Conservation (phyloP, 2,797 vertebrate genomes). For the Lepilemur septentrionalis region DNA sequence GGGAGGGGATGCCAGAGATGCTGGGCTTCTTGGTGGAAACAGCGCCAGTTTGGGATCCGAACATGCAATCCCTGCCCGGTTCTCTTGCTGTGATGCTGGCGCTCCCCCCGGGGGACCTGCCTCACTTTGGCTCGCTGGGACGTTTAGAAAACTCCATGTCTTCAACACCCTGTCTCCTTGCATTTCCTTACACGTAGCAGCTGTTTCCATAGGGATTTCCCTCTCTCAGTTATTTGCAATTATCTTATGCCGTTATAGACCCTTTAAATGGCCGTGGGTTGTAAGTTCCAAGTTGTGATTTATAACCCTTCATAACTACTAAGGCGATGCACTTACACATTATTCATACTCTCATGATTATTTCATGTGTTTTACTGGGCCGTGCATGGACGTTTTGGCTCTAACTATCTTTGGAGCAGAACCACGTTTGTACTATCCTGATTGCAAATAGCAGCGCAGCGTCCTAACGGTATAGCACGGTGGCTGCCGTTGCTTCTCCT, state of each 20-base stretch:
- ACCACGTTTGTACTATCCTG: fast-evolving
- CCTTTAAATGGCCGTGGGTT: neutral
- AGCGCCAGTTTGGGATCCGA: neutral
- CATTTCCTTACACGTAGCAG: neutral
- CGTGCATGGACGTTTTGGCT: neutral
- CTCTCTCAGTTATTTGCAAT: neutral
- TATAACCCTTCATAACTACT: neutral
- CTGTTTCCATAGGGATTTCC: neutral
- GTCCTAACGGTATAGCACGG: fast-evolving
- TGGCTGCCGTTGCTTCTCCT: fast-evolving
- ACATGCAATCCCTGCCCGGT: neutral
- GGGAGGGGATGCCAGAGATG: neutral
- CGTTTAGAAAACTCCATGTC: fast-evolving
- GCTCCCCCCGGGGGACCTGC: fast-evolving
- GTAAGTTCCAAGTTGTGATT: neutral
- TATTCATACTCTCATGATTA: neutral
- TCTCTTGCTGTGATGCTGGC: neutral
- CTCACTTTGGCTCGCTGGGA: neutral
- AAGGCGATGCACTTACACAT: neutral
- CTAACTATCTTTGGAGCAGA: neutral
- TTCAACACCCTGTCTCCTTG: neutral
- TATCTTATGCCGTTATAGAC: neutral
- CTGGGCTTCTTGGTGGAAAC: neutral
- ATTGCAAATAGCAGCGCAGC: neutral
- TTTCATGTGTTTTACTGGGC: neutral